Evolutionary conservation across 2,797 vertebrate species (phyloP).

Genomic region (Miichthys miiuy): DNA sequence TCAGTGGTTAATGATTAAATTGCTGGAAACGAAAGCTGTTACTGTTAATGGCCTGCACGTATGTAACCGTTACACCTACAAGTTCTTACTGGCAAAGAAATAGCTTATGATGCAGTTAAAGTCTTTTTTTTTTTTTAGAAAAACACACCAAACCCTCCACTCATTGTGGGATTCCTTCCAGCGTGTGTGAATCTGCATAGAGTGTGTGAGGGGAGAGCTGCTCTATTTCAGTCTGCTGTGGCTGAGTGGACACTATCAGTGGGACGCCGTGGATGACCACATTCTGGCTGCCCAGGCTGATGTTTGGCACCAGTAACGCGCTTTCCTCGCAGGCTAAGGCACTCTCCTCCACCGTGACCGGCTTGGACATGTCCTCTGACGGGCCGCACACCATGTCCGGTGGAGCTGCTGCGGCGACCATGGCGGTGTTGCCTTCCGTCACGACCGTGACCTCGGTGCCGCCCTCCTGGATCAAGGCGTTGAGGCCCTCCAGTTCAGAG

Average conservation of each 20-base stretch:
- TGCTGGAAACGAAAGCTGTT: constrained; percentile 10
- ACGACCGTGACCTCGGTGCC: constrained; percentile 93
- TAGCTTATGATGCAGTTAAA: constrained; percentile 64
- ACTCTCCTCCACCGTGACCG: constrained; percentile 45
- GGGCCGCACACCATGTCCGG: constrained; percentile 74
- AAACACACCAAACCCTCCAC: background rate
- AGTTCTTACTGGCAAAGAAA: constrained; percentile 37
- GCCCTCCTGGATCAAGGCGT: constrained; percentile 93
- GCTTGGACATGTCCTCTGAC: constrained; percentile 78
- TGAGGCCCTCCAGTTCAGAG: constrained; percentile 94
- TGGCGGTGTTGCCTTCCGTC: constrained; percentile 83
- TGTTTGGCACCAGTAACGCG: constrained; percentile 73
- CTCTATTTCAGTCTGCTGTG: constrained; percentile 62
- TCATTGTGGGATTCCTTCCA: constrained; percentile 73
- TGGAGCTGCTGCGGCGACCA: constrained; percentile 67
- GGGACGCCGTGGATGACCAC: constrained; percentile 84
- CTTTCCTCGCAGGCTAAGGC: constrained; percentile 58
- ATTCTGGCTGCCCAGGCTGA: constrained; percentile 76
- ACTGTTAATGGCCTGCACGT: constrained; percentile 4
- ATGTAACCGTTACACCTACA: background rate
- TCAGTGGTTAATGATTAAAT: constrained; percentile 32
- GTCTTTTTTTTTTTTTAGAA: constrained; percentile 9
- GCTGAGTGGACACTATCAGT: constrained; percentile 74
- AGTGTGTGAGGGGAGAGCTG: constrained; percentile 79
- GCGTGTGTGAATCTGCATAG: constrained; percentile 76